Base-by-base conservation (phyloP, 2,888 invertebrate genomes). In the Thera obeliscata region DNA sequence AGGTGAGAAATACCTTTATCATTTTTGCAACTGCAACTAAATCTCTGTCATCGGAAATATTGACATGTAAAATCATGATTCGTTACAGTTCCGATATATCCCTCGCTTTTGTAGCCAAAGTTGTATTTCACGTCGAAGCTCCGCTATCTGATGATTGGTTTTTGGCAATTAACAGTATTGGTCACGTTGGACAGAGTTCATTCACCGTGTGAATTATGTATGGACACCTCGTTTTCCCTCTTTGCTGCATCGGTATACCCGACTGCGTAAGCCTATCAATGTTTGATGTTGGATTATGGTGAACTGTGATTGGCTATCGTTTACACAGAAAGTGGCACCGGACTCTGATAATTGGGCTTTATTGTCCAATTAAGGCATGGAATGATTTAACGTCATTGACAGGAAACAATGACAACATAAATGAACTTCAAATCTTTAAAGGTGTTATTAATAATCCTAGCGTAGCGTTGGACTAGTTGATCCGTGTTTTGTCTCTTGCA, bases 101-200 rank as follows among this genome's bases (percentile, higher is more conserved):
- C 74, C 72, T 73, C 77, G 87, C 87, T 87, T 87, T 90, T 89
- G 91, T 89, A 55, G 87, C 12, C 86, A 87, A 90, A 90, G 91
- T 88, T 87, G 90, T 92, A 91, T 91, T 90, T 93, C 92, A 93
- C 85, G 84, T 83, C 83, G 86, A 87, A 87, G 90, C 87, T 86
- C 81, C 91, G 91, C 93, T 93, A 93, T 93, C 93, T 93, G 93
- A 93, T 93, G 93, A 93, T 93, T 93, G 93, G 92, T 93, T 93
- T 93, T 93, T 93, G 93, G 93, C 93, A 93, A 93, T 93, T 93
- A 93, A 86, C 93, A 89, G 91, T 92, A 93, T 92, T 93, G 91
- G 89, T 87, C 91, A 89, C 90, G 86, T 88, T 85, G 87, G 87
- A 87, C 89, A 87, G 90, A 83, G 93, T 88, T 91, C 91, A 90